Evolutionary conservation across 2,113 vertebrate genomes (phyloP), one percentile per base, ranked within the genome.

Genomic region (Athene cunicularia): DNA sequence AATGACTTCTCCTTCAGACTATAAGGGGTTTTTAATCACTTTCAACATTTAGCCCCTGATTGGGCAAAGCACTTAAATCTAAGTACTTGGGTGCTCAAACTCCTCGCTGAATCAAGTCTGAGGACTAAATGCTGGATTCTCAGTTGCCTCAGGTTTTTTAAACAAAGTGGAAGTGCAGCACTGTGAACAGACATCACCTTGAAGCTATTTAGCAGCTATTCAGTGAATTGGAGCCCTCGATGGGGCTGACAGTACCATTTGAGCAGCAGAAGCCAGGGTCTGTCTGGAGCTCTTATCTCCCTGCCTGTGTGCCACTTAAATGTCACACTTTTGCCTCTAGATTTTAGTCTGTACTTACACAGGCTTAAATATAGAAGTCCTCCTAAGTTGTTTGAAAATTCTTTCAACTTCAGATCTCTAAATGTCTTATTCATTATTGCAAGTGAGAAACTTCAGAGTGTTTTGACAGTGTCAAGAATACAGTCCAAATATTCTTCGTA

Each of bases 1-100:
- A 94, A 97, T 94, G 96, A 90, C 43, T 97, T 77, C 33, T 88
- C 70, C 70, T 96, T 96, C 86, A 94, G 89, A 63, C 88, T 93
- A 37, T 82, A 86, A 97, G 90, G 80, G 86, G 63, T 26, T 82
- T 97, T 94, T 95, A 92, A 92, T 90, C 56, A 80, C 87, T 95
- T 91, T 90, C 73, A 91, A 64, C 84, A 73, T 95, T 80, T 93
- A 88, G 71, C 41, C 84, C 77, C 71, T 96, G 89, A 96, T 90
- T 93, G 84, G 94, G 91, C 75, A 90, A 79, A 95, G 82, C 93
- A 91, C 94, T 97, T 90, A 67, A 15, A 53, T 79, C 5, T 14
- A 49, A 93, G 77, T 62, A 71, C 88, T 91, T 27, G 83, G 88
- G 83, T 79, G 43, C 91, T 96, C 72, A 67, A 86, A 2, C 72